phyloP scores from a whole-genome alignment of 2,888 invertebrate species.

The Drosophila rellima region DNA sequence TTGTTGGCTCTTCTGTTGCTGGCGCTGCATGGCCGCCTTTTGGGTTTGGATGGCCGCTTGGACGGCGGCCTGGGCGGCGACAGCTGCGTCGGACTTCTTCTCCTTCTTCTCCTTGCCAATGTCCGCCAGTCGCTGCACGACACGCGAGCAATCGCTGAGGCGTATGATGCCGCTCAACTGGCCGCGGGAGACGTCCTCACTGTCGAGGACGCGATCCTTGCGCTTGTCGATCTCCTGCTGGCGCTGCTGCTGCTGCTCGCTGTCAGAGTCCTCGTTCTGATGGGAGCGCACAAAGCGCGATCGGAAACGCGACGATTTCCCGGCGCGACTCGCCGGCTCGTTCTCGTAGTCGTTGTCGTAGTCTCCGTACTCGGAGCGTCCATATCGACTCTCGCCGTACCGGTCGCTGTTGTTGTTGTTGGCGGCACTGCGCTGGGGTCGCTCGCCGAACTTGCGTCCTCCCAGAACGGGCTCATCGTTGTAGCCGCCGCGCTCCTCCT shows the following conservation, averaged over 20 bases:
- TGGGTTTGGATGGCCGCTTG: conserved; percentile 86
- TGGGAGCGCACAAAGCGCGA: conserved; percentile 90
- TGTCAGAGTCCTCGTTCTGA: conserved; percentile 92
- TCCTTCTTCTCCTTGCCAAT: conserved; percentile 92
- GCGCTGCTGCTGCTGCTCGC: conserved; percentile 89
- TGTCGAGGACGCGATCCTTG: conserved; percentile 92
- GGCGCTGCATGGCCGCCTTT: conserved; percentile 87
- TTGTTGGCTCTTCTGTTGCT: conserved; percentile 85
- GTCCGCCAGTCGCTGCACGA: conserved; percentile 95
- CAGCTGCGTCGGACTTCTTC: conserved; percentile 89
- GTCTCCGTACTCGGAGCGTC: conserved; percentile 85
- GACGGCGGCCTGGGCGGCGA: conserved; percentile 87
- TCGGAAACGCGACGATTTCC: conserved; percentile 89
- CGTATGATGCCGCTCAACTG: conserved; percentile 96
- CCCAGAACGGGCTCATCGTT: conserved; percentile 90
- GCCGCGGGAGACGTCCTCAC: conserved; percentile 94
- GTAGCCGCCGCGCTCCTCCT: conserved; percentile 92
- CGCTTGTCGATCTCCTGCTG: conserved; percentile 88
- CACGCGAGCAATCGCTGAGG: conserved; percentile 94
- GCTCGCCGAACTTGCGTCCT: conserved; percentile 92
- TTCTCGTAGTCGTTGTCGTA: conserved; percentile 90
- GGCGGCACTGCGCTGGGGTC: conserved; percentile 85
- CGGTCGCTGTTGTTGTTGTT: conserved; percentile 86
- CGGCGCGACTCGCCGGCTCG: conserved; percentile 87
- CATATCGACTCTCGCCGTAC: conserved; percentile 86